Base-by-base conservation (phyloP, 64 coral and sea anemone species). In the Montipora cactus region DNA sequence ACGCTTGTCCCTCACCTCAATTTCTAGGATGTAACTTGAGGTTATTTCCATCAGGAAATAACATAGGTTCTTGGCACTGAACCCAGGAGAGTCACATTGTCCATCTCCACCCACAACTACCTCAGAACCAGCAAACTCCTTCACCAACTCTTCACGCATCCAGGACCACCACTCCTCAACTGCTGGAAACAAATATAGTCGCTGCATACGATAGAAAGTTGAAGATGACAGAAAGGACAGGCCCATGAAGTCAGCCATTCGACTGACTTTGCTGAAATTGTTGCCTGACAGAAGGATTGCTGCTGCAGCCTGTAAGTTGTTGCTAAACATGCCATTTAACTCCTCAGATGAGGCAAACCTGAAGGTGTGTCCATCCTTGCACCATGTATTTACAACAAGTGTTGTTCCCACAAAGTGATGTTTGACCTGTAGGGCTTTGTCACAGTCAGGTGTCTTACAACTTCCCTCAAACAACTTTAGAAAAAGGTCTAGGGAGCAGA, bases 41-140 rank as follows among this genome's bases (percentile, higher is more conserved):
- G 52, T 55, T 10, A 55, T 28, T 28, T 28, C 81, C 37, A 76
- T 61, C 25, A 92, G 14, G 16, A 85, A 92, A 66, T 92, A 92
- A 80, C 90, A 92, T 8, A 92, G 22, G 22, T 75, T 85, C 51
- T 92, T 92, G 13, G 91, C 91, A 62, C 5, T 86, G 51, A 76
- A 75, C 13, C 91, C 91, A 15, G 91, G 91, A 5, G 91, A 93
- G 76, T 93, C 83, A 87, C 91, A 93, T 21, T 87, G 91, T 5
- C 91, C 91, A 87, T 93, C 91, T 23, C 91, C 91, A 87, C 22
- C 75, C 20, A 93, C 22, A 49, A 93, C 66, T 5, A 93, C 58
- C 6, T 67, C 58, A 46, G 79, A n/a, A 13, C 22, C 81, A n/a
- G 44, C 9, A 44, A 87, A 57, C 66, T 93, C 81, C 61, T 76